Evolutionary conservation across 37 sponge, comb jelly and placozoan species (phyloP).

Genomic region (Crambe crambe): DNA sequence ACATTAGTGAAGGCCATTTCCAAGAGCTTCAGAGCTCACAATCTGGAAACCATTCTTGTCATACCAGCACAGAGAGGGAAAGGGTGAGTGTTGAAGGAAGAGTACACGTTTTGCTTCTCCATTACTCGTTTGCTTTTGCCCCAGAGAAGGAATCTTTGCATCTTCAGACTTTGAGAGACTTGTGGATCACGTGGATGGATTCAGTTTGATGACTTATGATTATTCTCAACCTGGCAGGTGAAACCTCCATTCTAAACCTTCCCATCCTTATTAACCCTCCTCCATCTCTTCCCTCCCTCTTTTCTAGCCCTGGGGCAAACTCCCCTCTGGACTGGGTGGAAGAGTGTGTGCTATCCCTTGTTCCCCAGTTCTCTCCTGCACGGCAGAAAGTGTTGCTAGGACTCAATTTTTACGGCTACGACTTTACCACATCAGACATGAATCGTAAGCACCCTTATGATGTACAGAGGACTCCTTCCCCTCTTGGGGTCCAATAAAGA

Average conservation of each 20-base stretch:
- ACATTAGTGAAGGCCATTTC: slow-evolving; percentile 44
- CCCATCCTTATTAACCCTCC: neutral
- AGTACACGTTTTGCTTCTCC: neutral
- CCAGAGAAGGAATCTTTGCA: slow-evolving; percentile 60
- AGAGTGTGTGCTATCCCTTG: slow-evolving; percentile 60
- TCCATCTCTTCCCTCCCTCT: slow-evolving; percentile 8
- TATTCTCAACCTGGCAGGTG: slow-evolving; percentile 77
- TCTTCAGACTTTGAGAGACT: slow-evolving; percentile 77
- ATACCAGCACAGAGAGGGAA: slow-evolving; percentile 64
- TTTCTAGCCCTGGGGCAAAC: slow-evolving; percentile 77
- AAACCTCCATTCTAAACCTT: no score
- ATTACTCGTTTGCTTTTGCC: neutral
- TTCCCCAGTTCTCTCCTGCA: slow-evolving; percentile 27
- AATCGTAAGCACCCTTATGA: slow-evolving; percentile 47
- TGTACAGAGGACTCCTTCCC: no score
- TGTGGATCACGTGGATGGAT: slow-evolving; percentile 77
- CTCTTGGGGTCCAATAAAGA: no score
- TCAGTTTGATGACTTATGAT: slow-evolving; percentile 98
- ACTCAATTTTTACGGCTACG: slow-evolving; percentile 96
- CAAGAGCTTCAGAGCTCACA: slow-evolving; percentile 38
- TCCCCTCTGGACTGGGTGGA: slow-evolving; percentile 89
- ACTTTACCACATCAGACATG: slow-evolving; percentile 62
- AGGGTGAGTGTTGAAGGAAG: slow-evolving; percentile 2
- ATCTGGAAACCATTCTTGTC: slow-evolving; percentile 71
- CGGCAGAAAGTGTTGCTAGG: slow-evolving; percentile 92